Percentiles rank a stretch among this genome's conserved stretches.
phyloP scores from a whole-genome alignment of 1,140 invertebrate genomes.

The Bombus picipes region DNA sequence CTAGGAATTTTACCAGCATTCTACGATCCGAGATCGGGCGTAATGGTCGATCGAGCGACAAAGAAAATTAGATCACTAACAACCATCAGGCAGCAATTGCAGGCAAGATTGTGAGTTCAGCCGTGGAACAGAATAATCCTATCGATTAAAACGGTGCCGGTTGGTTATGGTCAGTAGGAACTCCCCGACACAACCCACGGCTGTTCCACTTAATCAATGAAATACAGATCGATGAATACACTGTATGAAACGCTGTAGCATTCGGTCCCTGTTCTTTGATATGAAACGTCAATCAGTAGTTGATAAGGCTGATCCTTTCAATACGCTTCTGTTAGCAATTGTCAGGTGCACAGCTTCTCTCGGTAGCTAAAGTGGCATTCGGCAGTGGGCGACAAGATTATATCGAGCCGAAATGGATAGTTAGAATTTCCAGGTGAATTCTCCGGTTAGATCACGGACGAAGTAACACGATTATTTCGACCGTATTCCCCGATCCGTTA shows the following conservation, averaged over 20 bases:
- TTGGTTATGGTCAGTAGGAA: not conserved
- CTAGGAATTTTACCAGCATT: not conserved
- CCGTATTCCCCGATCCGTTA: not conserved
- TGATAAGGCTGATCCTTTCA: slow-evolving; percentile 49
- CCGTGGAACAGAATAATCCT: slow-evolving; percentile 29
- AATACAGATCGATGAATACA: slow-evolving; percentile 25
- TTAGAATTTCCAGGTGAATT: slow-evolving; percentile 28
- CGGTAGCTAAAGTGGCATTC: not conserved
- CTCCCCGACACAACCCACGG: not conserved
- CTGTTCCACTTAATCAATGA: slow-evolving; percentile 45
- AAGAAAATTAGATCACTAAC: slow-evolving; percentile 33
- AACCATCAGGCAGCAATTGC: not conserved
- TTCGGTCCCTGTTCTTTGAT: slow-evolving; percentile 34
- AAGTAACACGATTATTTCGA: slow-evolving; percentile 49
- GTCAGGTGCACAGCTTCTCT: not conserved
- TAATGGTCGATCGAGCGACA: not conserved
- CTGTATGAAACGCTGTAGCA: not conserved
- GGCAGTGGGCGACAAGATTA: slow-evolving; percentile 3
- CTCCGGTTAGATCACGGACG: slow-evolving; percentile 13
- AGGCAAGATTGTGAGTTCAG: slow-evolving; percentile 14
- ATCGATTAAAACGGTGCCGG: slow-evolving; percentile 39
- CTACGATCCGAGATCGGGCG: not conserved
- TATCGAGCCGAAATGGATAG: slow-evolving; percentile 27
- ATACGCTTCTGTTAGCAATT: slow-evolving; percentile 46
- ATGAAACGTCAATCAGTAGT: slow-evolving; percentile 38